A percentile compares a stretch with the other conserved stretches of the same genome.
phyloP scores from a whole-genome alignment of 2,888 invertebrate species.

The Podabrus alpinus region DNA sequence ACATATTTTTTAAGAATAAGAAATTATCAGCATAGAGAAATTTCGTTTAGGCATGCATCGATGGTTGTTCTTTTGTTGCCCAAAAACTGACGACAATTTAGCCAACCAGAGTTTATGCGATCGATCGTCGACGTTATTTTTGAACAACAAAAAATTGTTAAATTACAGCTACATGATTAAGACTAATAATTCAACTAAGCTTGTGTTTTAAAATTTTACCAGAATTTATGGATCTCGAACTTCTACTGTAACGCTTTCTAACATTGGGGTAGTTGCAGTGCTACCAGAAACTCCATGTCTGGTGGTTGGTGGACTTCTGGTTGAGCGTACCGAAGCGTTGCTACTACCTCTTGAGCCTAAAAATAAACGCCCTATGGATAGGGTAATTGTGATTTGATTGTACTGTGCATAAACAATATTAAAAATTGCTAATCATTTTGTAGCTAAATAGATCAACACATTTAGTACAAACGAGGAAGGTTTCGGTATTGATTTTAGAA shows the following conservation, averaged over 20 bases:
- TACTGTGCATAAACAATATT: conserved; percentile 19
- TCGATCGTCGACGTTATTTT: background rate
- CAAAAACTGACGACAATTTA: background rate
- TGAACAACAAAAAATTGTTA: background rate
- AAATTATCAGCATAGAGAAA: conserved; percentile 28
- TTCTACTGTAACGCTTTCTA: conserved; percentile 76
- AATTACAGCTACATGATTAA: conserved; percentile 21
- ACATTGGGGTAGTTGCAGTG: conserved; percentile 55
- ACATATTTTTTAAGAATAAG: conserved; percentile 44
- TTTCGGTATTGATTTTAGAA: background rate
- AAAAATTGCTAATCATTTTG: background rate
- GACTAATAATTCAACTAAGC: conserved; percentile 33
- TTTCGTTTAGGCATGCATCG: conserved; percentile 5
- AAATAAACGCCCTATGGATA: conserved; percentile 55
- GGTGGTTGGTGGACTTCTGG: conserved; percentile 58
- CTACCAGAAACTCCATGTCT: conserved; percentile 39
- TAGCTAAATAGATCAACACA: background rate
- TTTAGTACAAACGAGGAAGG: background rate
- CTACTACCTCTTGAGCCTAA: conserved; percentile 74
- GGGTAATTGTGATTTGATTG: conserved; percentile 26
- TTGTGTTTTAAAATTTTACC: background rate
- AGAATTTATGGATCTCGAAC: conserved; percentile 64
- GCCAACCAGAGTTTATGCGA: background rate
- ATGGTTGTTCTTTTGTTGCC: conserved; percentile 1
- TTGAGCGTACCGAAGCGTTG: conserved; percentile 75